Evolutionary conservation across 2,797 vertebrate species (phyloP), one percentile per base, ranked within the genome.

Genomic region (Molossus molossus): DNA sequence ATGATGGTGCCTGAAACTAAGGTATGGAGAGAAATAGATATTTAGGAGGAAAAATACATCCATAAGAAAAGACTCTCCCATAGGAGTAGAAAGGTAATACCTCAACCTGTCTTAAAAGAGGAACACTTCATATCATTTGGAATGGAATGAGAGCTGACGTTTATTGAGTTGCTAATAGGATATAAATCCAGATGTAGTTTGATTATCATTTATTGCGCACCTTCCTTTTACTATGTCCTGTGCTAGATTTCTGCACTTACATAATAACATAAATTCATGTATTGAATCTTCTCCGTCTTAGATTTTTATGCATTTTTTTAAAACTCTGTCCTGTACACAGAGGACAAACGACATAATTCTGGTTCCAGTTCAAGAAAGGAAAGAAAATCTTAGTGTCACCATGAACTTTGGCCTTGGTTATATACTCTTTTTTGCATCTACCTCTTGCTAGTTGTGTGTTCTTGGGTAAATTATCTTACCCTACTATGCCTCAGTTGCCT

Each of bases 301-400:
- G 73, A n/a, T 75, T 90, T 72, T 73, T 40, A 82, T 11, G 57
- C 10, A 45, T 60, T 88, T 88, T 94, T 58, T 87, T 81, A 57
- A 86, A 83, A 90, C 50, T 33, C 40, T 50, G 20, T 50, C 77
- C 21, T 96, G 87, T 60, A 79, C 6, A n/a, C 4, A 57, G 17
- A 89, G 55, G 75, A 87, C 37, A 55, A 94, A 94, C 45, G 60
- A n/a, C 7, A 58, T 20, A 53, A 85, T 65, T 65, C 45, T 69
- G 27, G 62, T 60, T 92, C 81, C 88, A 50, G 75, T 10, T 23
- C 73, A 82, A 82, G 50, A 45, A 23, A 9, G 1, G 65, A 58
- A 94, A 72, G 60, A 57, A 75, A 53, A 64, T 33, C n/a, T 83
- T 60, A 27, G 7, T 0, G 25, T 69, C 55, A 53, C n/a, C 12